Base-by-base conservation (phyloP, 1,140 invertebrate species). In the Mya arenaria region DNA sequence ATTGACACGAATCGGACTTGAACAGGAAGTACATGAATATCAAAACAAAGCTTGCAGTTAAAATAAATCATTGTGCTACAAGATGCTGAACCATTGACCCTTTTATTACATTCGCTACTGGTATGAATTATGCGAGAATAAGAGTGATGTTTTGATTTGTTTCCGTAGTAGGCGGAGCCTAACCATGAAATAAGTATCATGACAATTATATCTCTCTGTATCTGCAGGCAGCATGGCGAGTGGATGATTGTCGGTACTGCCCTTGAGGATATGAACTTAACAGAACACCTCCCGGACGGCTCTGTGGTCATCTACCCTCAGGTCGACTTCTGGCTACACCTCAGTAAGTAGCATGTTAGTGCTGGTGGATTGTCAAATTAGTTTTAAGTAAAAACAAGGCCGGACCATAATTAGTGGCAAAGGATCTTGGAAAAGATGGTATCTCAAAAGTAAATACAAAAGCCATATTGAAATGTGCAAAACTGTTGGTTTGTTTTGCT, bases 201-300 rank as follows among this genome's bases (percentile, higher is more conserved):
- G 39, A n/a, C n/a, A n/a, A n/a, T n/a, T n/a, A n/a, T n/a, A n/a
- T n/a, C n/a, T n/a, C n/a, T n/a, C n/a, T n/a, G n/a, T n/a, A n/a
- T 37, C 48, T 60, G n/a, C 17, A 74, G 71, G 30, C 19, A 3
- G n/a, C 71, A 74, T 41, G 71, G 71, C 4, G 71, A 74, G 34
- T 74, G 71, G 71, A 36, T 25, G 5, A 41, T 74, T 4, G 62
- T 15, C 1, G 3, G 41, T 25, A 60, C 71, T 60, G 71, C 37
- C 4, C 15, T 74, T 10, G 71, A 62, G 30, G 56, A 60, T 28
- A 74, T 44, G 30, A 74, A 74, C 36, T 15, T 74, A 13, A 74
- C 71, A 60, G 71, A 74, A 23, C 52, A 58, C 23, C 25, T 62
- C 23, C 55, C 71, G 0, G 71, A 60, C 36, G 71, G 71, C 4